Conservation (phyloP, 2,113 vertebrate species). For the Labrus mixtus region DNA sequence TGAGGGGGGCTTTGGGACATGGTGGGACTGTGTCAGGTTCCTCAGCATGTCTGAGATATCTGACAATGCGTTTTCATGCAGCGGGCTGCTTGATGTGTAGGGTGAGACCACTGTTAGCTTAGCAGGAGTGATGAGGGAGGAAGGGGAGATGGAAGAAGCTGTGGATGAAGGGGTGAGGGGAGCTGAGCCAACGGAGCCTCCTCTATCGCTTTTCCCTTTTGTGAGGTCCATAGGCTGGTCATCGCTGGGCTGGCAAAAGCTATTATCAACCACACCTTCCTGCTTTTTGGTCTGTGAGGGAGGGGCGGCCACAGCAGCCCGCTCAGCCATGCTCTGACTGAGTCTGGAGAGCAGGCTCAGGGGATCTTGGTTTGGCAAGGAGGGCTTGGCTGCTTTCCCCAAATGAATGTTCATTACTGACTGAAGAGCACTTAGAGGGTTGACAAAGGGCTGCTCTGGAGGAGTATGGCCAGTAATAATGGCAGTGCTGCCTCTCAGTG, state of each 20-base stretch:
- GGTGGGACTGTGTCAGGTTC: constrained; percentile 96
- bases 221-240: constrained; percentile 99
- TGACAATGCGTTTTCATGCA: constrained; percentile 96
- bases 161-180: constrained; percentile 91
- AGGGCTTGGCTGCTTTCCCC: constrained; percentile 97
- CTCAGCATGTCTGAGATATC: constrained; percentile 99
- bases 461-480: constrained; percentile 94
- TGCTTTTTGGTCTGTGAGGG: constrained; percentile 90
- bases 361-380: constrained; percentile 94
- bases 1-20: constrained; percentile 88
- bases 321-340: constrained; percentile 97
- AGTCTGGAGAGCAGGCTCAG: constrained; percentile 99
- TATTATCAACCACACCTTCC: constrained; percentile 88
- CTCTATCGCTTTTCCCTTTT: constrained; percentile 95
- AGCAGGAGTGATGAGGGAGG: constrained; percentile 89
- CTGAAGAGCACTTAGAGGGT: constrained; percentile 97
- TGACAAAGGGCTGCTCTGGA: constrained; percentile 96
- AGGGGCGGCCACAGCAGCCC: constrained; percentile 93
- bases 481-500: constrained; percentile 89
- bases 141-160: constrained; percentile 90
- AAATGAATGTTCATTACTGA: constrained; percentile 99
- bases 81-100: constrained; percentile 94
- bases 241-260: constrained; percentile 91
- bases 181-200: constrained; percentile 88
- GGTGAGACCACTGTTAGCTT: constrained; percentile 93